Evolutionary conservation across 2,113 vertebrate species (phyloP).

Genomic region (Sphyrna mokarran): DNA sequence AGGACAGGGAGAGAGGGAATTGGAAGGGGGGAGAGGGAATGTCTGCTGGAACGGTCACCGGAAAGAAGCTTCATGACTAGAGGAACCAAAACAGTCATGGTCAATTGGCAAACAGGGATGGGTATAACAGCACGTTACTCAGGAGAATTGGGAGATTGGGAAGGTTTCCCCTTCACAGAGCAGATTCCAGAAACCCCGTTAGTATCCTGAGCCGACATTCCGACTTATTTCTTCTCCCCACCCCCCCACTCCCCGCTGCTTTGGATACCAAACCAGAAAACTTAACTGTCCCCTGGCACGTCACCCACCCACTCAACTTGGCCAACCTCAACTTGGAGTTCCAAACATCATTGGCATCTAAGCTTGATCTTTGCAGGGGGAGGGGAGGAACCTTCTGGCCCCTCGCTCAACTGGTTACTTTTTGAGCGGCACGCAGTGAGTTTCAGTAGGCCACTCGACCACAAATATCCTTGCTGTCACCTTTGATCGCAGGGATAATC

Average conservation of each 20-base stretch:
- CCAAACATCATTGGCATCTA: background rate
- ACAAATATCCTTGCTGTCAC: background rate
- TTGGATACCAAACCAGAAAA: background rate
- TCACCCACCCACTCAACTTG: too few species aligned
- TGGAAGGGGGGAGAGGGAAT: background rate
- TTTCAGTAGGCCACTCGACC: background rate
- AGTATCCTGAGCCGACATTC: background rate
- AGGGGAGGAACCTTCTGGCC: background rate
- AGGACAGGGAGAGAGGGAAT: background rate
- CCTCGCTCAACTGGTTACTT: background rate
- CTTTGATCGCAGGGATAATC: too few species aligned
- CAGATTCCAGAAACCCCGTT: background rate
- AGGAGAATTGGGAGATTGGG: background rate
- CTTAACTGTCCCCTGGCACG: background rate
- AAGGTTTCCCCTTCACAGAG: background rate
- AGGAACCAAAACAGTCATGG: background rate
- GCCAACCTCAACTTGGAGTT: background rate
- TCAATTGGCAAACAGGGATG: background rate
- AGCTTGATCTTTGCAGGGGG: background rate
- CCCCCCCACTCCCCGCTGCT: fast-evolving
- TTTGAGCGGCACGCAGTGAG: background rate
- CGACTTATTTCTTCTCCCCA: background rate
- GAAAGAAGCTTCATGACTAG: background rate
- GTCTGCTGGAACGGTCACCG: background rate
- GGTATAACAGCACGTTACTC: background rate